Conservation (phyloP, 2,797 vertebrate species). For the Nyctibius grandis region DNA sequence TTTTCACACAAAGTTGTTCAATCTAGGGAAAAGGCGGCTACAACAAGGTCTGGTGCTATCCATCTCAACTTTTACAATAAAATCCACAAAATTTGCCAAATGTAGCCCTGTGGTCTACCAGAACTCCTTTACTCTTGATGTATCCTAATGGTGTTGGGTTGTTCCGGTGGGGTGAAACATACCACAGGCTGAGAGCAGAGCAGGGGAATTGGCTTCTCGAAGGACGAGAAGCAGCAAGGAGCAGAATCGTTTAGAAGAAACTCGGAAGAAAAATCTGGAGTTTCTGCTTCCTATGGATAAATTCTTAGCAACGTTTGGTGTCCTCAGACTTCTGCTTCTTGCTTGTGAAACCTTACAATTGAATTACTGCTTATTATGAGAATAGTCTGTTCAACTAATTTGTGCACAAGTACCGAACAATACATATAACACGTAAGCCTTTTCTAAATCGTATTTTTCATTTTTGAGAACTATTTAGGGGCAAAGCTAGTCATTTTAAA, state of each 20-base stretch:
- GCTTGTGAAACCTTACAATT: background rate
- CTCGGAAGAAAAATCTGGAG: background rate
- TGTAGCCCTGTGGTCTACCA: background rate
- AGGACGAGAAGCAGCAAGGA: background rate
- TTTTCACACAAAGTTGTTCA: background rate
- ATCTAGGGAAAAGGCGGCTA: background rate
- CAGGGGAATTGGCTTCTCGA: background rate
- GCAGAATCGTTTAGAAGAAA: background rate
- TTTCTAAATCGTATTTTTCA: background rate
- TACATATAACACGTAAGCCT: background rate
- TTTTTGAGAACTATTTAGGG: background rate
- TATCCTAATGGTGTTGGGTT: background rate
- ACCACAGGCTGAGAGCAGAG: background rate
- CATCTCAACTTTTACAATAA: background rate
- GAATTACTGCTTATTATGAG: background rate
- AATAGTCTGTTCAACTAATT: background rate
- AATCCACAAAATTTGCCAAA: background rate
- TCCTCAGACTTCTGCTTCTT: background rate
- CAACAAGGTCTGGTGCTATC: background rate
- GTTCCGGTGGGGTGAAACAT: background rate
- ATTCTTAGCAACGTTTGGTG: background rate
- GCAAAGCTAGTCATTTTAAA: background rate
- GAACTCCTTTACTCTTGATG: background rate
- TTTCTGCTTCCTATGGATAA: background rate
- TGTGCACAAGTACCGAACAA: background rate